These are phyloP conservation scores for Ianthella basta DNA, from an alignment of 37 sponge, comb jelly and placozoan genomes.

Conservation along the genomic window DNA sequence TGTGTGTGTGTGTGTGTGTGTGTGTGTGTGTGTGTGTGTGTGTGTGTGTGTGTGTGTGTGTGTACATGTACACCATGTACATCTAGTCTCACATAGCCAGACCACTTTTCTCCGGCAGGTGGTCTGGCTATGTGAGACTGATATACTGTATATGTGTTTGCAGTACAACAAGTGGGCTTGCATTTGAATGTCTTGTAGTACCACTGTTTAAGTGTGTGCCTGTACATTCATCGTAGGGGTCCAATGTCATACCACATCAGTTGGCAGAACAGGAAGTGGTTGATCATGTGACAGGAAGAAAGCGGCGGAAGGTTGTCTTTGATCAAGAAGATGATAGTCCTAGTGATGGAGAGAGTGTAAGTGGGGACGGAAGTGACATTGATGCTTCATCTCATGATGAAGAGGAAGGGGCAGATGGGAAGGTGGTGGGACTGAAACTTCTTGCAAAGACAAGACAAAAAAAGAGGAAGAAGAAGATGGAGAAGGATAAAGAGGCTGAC, in stretches of 20 bases:
- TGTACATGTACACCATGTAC: no score
- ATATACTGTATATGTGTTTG: no score
- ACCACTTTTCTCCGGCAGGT: no score
- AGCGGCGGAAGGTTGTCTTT: conserved; percentile 39
- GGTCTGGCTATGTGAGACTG: no score
- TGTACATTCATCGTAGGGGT: not conserved
- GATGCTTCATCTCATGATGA: not conserved
- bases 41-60: no score
- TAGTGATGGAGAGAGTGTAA: conserved; percentile 8
- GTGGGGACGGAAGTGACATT: not conserved
- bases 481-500: not conserved
- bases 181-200: not conserved
- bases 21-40: no score
- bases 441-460: not conserved
- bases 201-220: no score
- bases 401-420: not conserved
- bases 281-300: no score
- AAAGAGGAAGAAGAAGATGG: not conserved
- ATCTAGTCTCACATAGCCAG: no score
- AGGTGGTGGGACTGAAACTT: not conserved
- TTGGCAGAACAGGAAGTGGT: no score
- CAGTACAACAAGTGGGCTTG: not conserved
- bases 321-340: no score
- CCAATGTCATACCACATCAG: conserved; percentile 32
- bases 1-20: no score